Base-by-base conservation (phyloP, 2,113 vertebrate species). In the Rhinoptilus africanus region DNA sequence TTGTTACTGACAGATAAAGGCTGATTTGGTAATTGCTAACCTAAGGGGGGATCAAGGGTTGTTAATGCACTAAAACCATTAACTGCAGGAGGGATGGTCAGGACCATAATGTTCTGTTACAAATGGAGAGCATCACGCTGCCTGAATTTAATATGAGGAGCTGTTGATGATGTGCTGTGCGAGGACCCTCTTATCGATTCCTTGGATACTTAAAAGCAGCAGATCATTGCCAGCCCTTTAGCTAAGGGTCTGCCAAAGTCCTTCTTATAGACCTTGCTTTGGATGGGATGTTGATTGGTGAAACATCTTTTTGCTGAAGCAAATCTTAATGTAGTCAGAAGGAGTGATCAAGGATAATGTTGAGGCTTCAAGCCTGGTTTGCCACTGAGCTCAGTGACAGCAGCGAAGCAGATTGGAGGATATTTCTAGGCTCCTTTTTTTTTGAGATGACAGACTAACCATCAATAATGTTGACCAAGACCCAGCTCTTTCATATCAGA, bases 1-100 rank as follows among this genome's bases (percentile, higher is more conserved):
- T 94, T 95, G 63, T 84, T 96, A 75, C 45, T 56, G 95, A 74
- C 37, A 94, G 87, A 92, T 96, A 89, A 96, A 97, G 72, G 41
- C 50, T 97, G 78, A 88, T 92, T 85, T 85, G 39, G 56, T 82
- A 95, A 89, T 93, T 91, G 37, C 60, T 90, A 74, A 83, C 13
- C 18, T 78, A 88, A 88, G 77, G 71, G 17, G 4, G 14, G 62
- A 95, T 95, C 48, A 69, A 56, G 45, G 12, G 34, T 37, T 85
- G 76, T 94, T 82, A 62, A 21, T 87, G 76, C 73, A 75, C 76
- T 94, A 88, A 96, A 96, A 67, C 26, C 27, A 41, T 80, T 92
- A 91, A 72, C 34, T 67, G 34, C 35, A 76, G 45, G 19, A 73
- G 28, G 8, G 30, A 79, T 88, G 43, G 53, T 88, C 54, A 91